A percentile compares a stretch with the other conserved stretches of the same genome.
These are phyloP conservation scores for Chrysomallon squamiferum DNA, from an alignment of 1,140 invertebrate species.

Conservation along the genomic window DNA sequence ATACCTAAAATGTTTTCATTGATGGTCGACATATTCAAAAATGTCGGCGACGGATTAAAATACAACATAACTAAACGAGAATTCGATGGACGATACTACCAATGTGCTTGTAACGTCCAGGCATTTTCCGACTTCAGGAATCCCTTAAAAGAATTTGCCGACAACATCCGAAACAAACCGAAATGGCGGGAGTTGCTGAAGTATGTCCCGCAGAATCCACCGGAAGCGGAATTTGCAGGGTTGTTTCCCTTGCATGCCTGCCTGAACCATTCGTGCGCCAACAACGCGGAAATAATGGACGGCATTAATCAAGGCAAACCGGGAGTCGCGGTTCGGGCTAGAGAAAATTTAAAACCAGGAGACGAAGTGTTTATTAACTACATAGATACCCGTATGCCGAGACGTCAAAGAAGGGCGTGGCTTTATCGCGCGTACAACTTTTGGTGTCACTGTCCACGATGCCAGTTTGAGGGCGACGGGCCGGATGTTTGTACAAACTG, in stretches of 20 bases:
- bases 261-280: constrained; percentile 47
- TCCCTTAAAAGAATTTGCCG: constrained; percentile 21
- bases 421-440: constrained; percentile 41
- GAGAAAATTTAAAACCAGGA: constrained; percentile 19
- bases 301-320: constrained; percentile 25
- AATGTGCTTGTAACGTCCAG: constrained; percentile 41
- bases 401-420: constrained; percentile 11
- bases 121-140: constrained; percentile 38
- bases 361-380: constrained; percentile 31
- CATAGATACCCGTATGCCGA: constrained; percentile 14
- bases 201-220: constrained; percentile 12
- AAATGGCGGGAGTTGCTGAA: constrained; percentile 6
- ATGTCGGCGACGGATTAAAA: constrained; percentile 23
- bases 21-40: constrained; percentile 39
- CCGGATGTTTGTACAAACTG: constrained; percentile 42
- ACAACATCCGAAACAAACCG: constrained; percentile 13
- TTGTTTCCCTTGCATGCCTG: constrained; percentile 46
- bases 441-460: constrained; percentile 43
- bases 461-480: constrained; percentile 42
- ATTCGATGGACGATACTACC: constrained; percentile 40
- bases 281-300: constrained; percentile 37
- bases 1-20: constrained; percentile 40
- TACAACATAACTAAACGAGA: constrained; percentile 40
- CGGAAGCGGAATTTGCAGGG: constrained; percentile 44
- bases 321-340: constrained; percentile 33